These are phyloP conservation scores for Marcusenius ussheri DNA, from an alignment of 2,113 vertebrate genomes.

Conservation along the genomic window DNA sequence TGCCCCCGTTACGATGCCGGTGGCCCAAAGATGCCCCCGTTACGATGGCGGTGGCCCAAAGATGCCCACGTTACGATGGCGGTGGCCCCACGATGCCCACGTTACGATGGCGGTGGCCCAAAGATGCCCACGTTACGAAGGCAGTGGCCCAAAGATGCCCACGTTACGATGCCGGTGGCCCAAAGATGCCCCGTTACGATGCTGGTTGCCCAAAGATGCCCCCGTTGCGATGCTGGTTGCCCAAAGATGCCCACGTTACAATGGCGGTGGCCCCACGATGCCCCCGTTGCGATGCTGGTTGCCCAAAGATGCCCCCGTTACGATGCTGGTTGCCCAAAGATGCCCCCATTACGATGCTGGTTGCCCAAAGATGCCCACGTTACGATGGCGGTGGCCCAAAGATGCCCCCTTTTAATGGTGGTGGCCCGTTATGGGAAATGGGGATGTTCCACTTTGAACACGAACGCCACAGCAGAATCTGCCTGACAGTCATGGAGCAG, in stretches of 20 bases:
- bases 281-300: no score
- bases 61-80: no score
- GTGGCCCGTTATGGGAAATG: neutral
- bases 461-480: neutral
- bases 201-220: no score
- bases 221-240: neutral
- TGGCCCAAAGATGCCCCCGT: no score
- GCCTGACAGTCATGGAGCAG: neutral
- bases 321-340: rapidly evolving
- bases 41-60: neutral
- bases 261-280: neutral
- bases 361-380: no score
- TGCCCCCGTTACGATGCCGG: neutral
- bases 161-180: neutral
- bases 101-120: no score
- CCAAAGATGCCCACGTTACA: neutral
- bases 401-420: neutral
- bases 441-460: neutral
- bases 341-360: no score
- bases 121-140: neutral
- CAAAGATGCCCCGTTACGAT: no score
- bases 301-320: no score
- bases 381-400: no score
- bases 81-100: neutral
- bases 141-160: neutral